These are phyloP conservation scores for Atta colombica DNA, from an alignment of 1,140 invertebrate species.

Conservation along the genomic window DNA sequence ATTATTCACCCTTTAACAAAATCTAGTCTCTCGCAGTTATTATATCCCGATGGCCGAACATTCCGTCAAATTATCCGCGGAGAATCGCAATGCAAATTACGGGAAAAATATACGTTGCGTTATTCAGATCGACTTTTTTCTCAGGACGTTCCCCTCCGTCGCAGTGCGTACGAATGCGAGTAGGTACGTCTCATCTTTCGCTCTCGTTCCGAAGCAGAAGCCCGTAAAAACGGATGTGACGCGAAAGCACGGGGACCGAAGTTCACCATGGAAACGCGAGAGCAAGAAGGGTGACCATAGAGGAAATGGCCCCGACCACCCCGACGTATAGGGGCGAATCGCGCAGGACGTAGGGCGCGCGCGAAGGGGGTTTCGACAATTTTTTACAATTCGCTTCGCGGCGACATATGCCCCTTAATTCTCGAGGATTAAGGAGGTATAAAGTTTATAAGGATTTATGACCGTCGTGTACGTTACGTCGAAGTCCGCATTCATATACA, in stretches of 20 bases:
- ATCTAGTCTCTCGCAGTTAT: background rate
- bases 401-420: slow-evolving; percentile 70
- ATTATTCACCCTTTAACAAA: slow-evolving; percentile 18
- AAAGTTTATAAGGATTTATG: slow-evolving; percentile 67
- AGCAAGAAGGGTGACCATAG: slow-evolving; percentile 27
- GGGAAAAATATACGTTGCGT: background rate
- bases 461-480: slow-evolving; percentile 20
- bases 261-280: slow-evolving; percentile 60
- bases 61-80: slow-evolving; percentile 6
- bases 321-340: background rate
- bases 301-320: slow-evolving; percentile 31
- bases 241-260: slow-evolving; percentile 24
- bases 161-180: background rate
- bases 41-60: background rate
- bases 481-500: slow-evolving; percentile 63
- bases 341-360: slow-evolving; percentile 17
- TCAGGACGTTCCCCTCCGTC: background rate
- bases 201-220: slow-evolving; percentile 35
- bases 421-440: slow-evolving; percentile 64
- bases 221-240: slow-evolving; percentile 69
- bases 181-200: background rate
- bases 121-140: slow-evolving; percentile 31
- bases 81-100: slow-evolving; percentile 22
- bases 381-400: slow-evolving; percentile 71
- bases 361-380: slow-evolving; percentile 62